These are phyloP conservation scores for Coracopsis vasa DNA, from an alignment of 2,113 vertebrate species.

Conservation along the genomic window DNA sequence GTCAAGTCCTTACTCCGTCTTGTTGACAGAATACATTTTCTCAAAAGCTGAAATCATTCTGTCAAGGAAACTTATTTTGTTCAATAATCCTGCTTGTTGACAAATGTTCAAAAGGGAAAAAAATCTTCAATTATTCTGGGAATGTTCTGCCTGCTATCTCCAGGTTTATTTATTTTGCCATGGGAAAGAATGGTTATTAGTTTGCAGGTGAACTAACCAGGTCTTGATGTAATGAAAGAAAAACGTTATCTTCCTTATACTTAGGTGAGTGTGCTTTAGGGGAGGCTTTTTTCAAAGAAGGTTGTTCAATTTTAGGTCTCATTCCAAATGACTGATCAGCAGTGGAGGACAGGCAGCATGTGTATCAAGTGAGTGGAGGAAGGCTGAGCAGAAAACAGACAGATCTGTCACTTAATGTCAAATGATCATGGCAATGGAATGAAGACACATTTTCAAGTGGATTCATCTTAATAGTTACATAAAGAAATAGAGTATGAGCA, in stretches of 20 bases:
- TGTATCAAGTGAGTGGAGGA: background rate
- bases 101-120: constrained; percentile 59
- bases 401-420: background rate
- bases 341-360: background rate
- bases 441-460: background rate
- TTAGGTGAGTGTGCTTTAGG: background rate
- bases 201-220: constrained; percentile 27
- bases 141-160: constrained; percentile 38
- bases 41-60: constrained; percentile 71
- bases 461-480: background rate
- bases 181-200: constrained; percentile 29
- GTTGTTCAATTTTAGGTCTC: background rate
- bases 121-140: constrained; percentile 60
- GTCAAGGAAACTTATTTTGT: constrained; percentile 65
- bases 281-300: background rate
- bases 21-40: constrained; percentile 70
- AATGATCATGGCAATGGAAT: background rate
- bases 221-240: constrained; percentile 40
- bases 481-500: background rate
- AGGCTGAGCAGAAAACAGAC: background rate
- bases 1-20: constrained; percentile 63
- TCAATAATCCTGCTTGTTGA: constrained; percentile 67
- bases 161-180: constrained; percentile 54
- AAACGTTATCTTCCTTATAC: background rate
- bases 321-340: background rate